These are phyloP conservation scores for Aphyosemion australe DNA, from an alignment of 2,113 vertebrate genomes.

Conservation along the genomic window DNA sequence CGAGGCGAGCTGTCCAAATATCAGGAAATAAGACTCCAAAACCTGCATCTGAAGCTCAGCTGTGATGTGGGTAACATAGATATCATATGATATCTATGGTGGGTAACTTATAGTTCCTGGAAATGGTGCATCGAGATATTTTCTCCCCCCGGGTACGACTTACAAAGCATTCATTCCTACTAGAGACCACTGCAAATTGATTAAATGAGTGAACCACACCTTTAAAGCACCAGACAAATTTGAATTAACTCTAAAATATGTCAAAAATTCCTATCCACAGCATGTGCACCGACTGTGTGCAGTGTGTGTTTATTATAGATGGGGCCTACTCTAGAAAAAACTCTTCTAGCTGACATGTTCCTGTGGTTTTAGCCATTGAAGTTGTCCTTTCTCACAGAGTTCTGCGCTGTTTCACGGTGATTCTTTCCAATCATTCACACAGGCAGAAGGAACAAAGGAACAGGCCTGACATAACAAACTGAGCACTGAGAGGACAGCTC, in stretches of 20 bases:
- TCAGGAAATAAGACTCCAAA: too few relatives aligned
- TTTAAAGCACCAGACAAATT: too few relatives aligned
- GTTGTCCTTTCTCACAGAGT: conserved; percentile 56
- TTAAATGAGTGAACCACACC: too few relatives aligned
- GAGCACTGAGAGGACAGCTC: conserved; percentile 38
- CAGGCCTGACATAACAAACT: conserved; percentile 65
- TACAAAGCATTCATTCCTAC: too few relatives aligned
- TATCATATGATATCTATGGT: too few relatives aligned
- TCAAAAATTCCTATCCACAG: conserved; percentile 4
- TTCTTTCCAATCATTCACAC: conserved; percentile 51
- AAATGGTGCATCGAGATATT: too few relatives aligned
- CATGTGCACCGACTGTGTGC: conserved; percentile 12
- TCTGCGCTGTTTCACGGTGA: conserved; percentile 41
- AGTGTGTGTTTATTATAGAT: conserved; percentile 56
- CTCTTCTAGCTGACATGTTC: conserved; percentile 25
- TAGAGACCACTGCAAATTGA: too few relatives aligned
- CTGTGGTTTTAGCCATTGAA: conserved; percentile 45
- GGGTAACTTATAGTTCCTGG: too few relatives aligned
- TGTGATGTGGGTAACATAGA: too few relatives aligned
- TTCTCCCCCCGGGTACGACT: too few relatives aligned
- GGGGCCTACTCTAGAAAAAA: conserved; percentile 42
- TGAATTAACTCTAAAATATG: neutral
- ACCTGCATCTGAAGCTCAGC: too few relatives aligned
- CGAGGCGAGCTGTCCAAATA: too few relatives aligned
- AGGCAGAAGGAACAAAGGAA: conserved; percentile 55